phyloP scores from a whole-genome alignment of 2,797 vertebrate species.

The Pipistrellus kuhlii region DNA sequence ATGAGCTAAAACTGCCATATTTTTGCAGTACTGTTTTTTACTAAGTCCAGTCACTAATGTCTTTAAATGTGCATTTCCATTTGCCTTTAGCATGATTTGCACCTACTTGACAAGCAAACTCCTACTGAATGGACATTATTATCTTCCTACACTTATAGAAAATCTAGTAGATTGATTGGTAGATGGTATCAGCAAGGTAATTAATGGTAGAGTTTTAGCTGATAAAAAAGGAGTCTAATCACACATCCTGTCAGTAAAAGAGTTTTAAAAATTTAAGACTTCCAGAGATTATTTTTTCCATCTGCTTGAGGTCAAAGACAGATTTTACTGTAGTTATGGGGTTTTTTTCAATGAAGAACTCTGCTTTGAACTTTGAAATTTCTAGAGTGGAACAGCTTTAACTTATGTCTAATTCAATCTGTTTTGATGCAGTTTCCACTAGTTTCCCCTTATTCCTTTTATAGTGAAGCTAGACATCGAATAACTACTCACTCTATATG shows the following conservation, averaged over 20 bases:
- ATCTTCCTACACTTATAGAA: background rate
- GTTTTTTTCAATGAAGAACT: slow-evolving; percentile 43
- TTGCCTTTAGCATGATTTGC: slow-evolving; percentile 58
- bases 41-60: background rate
- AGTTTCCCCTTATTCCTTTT: slow-evolving; percentile 36
- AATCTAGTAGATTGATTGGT: slow-evolving; percentile 31
- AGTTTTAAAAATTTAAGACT: slow-evolving; percentile 52
- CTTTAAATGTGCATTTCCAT: slow-evolving; percentile 51
- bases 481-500: slow-evolving; percentile 44
- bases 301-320: slow-evolving; percentile 27
- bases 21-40: background rate
- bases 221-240: slow-evolving; percentile 21
- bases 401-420: slow-evolving; percentile 9
- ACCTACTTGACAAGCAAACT: slow-evolving; percentile 43
- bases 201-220: slow-evolving; percentile 50
- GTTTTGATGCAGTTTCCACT: background rate
- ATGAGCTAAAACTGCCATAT: slow-evolving; percentile 14
- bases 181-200: slow-evolving; percentile 51
- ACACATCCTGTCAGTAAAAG: background rate
- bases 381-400: slow-evolving; percentile 18
- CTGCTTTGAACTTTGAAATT: slow-evolving; percentile 60
- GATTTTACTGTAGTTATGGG: slow-evolving; percentile 8
- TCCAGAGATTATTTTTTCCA: slow-evolving; percentile 32
- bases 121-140: background rate
- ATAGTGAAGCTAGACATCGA: slow-evolving; percentile 18